Evolutionary conservation across 2,888 invertebrate genomes (phyloP).

Genomic region (Yponomeuta sedellus): DNA sequence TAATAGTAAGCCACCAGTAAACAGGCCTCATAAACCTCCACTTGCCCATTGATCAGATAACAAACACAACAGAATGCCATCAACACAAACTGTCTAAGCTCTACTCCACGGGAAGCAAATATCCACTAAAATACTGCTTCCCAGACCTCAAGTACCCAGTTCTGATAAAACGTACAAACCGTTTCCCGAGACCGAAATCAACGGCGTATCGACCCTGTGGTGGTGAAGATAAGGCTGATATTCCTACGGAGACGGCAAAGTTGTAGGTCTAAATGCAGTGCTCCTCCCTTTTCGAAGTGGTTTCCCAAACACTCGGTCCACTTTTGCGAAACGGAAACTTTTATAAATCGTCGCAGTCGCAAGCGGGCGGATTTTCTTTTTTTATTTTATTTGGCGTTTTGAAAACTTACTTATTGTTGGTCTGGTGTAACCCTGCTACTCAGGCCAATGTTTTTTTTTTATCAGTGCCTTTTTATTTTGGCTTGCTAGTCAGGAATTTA

Average conservation of each 20-base stretch:
- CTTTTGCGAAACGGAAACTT: conserved; percentile 5
- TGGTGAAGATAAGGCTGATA: neutral
- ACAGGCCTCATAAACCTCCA: no score
- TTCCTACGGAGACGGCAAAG: neutral
- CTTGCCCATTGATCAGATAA: no score
- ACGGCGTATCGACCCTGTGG: neutral
- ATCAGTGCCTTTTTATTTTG: no score
- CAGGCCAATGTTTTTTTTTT: neutral
- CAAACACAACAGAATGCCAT: neutral
- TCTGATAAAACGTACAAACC: neutral
- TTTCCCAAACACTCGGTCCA: conserved; percentile 3
- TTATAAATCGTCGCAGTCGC: neutral
- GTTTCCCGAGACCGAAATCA: neutral
- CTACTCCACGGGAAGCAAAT: neutral
- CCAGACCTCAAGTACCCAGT: neutral
- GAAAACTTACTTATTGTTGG: neutral
- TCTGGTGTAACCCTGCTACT: neutral
- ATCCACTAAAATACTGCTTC: neutral
- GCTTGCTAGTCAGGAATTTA: no score
- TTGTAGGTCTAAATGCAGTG: conserved; percentile 1
- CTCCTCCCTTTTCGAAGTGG: neutral
- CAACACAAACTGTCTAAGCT: neutral
- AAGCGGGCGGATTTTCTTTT: neutral
- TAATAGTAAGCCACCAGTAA: no score
- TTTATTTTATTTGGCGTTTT: neutral